Percentiles rank a stretch among this genome's conserved stretches.
Evolutionary conservation across 2,113 vertebrate genomes (phyloP).

Genomic region (Nannospalax galili): DNA sequence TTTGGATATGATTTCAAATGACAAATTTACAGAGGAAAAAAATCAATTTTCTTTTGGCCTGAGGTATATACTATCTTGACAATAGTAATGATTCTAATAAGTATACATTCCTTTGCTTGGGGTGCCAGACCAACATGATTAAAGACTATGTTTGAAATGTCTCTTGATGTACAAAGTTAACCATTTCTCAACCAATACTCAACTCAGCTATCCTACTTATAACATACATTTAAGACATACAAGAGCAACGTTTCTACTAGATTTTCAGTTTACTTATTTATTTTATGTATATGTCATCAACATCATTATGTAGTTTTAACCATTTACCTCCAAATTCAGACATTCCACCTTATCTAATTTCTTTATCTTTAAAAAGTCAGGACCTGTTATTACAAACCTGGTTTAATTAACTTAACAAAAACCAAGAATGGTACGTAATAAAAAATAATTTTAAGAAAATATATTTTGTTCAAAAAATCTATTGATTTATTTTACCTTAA

Average conservation of each 20-base stretch:
- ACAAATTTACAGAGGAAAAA: conserved; percentile 42
- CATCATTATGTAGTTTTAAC: not conserved
- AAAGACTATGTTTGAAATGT: conserved; percentile 53
- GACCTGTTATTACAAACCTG: not conserved
- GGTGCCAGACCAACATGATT: conserved; percentile 4
- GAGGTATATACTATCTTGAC: not conserved
- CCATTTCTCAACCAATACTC: conserved; percentile 47
- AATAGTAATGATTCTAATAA: conserved; percentile 45
- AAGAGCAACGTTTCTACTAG: not conserved
- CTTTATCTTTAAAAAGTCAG: conserved; percentile 23
- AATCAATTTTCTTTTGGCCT: conserved; percentile 40
- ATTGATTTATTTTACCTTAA: not conserved
- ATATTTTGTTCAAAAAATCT: not conserved
- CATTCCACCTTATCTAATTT: not conserved
- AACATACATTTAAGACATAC: not conserved
- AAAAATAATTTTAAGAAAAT: conserved; percentile 33
- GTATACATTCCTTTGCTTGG: conserved; percentile 1
- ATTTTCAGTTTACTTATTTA: not conserved
- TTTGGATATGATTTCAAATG: conserved; percentile 47
- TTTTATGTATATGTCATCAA: not conserved
- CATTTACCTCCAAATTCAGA: conserved; percentile 47
- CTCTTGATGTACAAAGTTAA: conserved; percentile 13
- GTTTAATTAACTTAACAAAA: conserved; percentile 39
- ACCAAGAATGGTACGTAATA: not conserved
- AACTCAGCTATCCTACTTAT: not conserved